A percentile compares a stretch with the other conserved stretches of the same genome.
Evolutionary conservation across 1,140 invertebrate genomes (phyloP).

Genomic region (Megalonaias nervosa): DNA sequence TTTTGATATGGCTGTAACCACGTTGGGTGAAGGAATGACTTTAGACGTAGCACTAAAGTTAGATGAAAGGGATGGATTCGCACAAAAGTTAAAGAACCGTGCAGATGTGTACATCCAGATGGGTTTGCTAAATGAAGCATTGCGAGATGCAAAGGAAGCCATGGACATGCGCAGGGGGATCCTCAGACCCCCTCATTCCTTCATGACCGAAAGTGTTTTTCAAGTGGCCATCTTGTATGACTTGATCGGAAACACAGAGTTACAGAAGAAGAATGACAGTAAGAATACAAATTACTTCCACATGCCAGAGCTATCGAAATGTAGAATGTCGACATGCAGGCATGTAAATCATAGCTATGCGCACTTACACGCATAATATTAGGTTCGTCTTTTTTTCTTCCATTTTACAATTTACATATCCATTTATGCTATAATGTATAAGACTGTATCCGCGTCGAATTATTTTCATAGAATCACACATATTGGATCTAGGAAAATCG

Average conservation of each 20-base stretch:
- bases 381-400: too few species aligned
- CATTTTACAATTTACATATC: too few species aligned
- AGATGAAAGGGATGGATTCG: neutral
- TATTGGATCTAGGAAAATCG: too few species aligned
- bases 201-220: slow-evolving; percentile 25
- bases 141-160: slow-evolving; percentile 10
- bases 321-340: too few species aligned
- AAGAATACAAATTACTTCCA: too few species aligned
- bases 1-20: neutral
- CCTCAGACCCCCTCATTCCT: slow-evolving; percentile 23
- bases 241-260: slow-evolving; percentile 13
- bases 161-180: slow-evolving; percentile 18
- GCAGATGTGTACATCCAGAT: slow-evolving; percentile 27
- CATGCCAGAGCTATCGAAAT: too few species aligned
- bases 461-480: too few species aligned
- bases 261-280: too few species aligned
- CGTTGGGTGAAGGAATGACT: neutral
- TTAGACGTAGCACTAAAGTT: neutral
- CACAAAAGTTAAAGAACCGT: slow-evolving; percentile 12
- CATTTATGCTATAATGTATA: too few species aligned
- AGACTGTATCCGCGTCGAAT: too few species aligned
- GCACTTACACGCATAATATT: too few species aligned
- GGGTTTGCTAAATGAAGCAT: slow-evolving; percentile 13
- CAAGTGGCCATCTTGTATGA: slow-evolving; percentile 22
- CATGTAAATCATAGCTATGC: too few species aligned